A percentile compares a stretch with the other conserved stretches of the same genome.
Conservation (phyloP, 53 echinoderm and acorn worm species). For the Holothuria scabra region DNA sequence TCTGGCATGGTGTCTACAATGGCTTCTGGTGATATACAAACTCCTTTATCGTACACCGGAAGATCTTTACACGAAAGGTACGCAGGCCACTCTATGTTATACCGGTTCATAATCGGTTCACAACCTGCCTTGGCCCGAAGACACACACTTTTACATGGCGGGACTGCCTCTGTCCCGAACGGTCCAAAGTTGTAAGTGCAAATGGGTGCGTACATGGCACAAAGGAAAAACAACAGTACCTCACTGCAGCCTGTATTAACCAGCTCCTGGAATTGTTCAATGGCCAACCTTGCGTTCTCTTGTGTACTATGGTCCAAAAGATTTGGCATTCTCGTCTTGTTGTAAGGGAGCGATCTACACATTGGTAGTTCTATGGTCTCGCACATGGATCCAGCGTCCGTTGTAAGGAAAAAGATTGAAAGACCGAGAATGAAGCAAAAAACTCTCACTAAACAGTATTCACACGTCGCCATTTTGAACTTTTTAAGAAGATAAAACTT, state of each 20-base stretch:
- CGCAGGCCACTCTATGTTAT: constrained; percentile 85
- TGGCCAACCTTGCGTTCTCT: constrained; percentile 91
- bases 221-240: constrained; percentile 82
- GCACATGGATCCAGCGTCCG: constrained; percentile 63
- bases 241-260: constrained; percentile 89
- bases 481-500: not conserved
- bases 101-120: constrained; percentile 82
- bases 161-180: constrained; percentile 83
- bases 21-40: constrained; percentile 92
- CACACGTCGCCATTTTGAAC: constrained; percentile 10
- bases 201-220: constrained; percentile 98
- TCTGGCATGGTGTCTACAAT: constrained; percentile 91
- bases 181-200: constrained; percentile 80
- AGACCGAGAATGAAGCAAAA: constrained; percentile 12
- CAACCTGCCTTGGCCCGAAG: constrained; percentile 70
- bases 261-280: constrained; percentile 88
- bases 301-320: constrained; percentile 95
- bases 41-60: constrained; percentile 91
- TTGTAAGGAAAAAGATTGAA: not conserved
- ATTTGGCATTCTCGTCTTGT: constrained; percentile 97
- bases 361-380: constrained; percentile 84
- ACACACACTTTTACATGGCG: constrained; percentile 93
- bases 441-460: not conserved
- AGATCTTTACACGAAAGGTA: constrained; percentile 81
- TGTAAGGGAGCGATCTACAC: constrained; percentile 84